Evolutionary conservation across 2,888 invertebrate species (phyloP).

Genomic region (Noctuana brunneofusca): DNA sequence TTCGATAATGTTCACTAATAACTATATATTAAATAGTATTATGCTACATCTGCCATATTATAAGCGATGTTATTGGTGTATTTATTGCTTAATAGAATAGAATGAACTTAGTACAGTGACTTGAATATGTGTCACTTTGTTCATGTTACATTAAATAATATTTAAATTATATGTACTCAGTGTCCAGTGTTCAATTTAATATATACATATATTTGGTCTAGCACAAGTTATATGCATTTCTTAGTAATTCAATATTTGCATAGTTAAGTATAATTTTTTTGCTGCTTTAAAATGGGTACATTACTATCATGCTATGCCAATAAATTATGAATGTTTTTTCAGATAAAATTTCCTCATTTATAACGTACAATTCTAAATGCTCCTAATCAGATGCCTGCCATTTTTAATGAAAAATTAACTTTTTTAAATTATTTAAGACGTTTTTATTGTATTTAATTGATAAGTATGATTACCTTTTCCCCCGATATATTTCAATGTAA

Average conservation of each 20-base stretch:
- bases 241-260: background rate
- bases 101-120: background rate
- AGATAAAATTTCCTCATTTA: background rate
- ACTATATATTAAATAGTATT: background rate
- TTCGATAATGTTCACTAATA: conserved; percentile 20
- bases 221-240: conserved; percentile 21
- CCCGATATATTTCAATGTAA: too few relatives aligned
- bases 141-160: conserved; percentile 1
- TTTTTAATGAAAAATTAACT: too few relatives aligned
- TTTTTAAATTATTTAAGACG: too few relatives aligned
- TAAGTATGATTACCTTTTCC: too few relatives aligned
- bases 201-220: conserved; percentile 5
- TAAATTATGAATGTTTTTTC: too few relatives aligned
- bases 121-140: conserved; percentile 6
- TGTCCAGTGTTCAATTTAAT: conserved; percentile 10
- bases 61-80: background rate
- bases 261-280: background rate
- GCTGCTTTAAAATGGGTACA: background rate
- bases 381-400: background rate
- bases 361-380: background rate
- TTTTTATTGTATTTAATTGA: too few relatives aligned
- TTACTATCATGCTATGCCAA: background rate
- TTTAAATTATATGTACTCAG: conserved; percentile 7
- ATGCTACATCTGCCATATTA: background rate
- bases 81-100: background rate